A percentile compares a stretch with the other conserved stretches of the same genome.
Evolutionary conservation across 2,113 vertebrate species (phyloP).

Genomic region (Ictidomys tridecemlineatus): DNA sequence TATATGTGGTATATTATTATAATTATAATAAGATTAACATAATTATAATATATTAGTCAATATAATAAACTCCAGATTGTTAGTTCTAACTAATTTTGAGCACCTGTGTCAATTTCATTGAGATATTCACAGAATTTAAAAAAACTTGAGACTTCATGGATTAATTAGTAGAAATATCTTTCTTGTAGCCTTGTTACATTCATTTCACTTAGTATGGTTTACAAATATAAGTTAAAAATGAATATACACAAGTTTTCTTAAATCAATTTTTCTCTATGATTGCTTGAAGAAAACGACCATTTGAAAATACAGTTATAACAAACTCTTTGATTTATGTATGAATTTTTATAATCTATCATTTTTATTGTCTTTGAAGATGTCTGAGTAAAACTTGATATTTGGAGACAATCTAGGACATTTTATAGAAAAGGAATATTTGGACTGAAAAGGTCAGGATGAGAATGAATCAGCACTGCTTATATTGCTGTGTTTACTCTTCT

Average conservation of each 20-base stretch:
- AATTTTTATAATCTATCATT: not conserved
- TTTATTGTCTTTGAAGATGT: not conserved
- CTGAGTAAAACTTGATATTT: not conserved
- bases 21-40: too few relatives aligned
- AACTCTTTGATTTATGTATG: not conserved
- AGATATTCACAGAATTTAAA: too few relatives aligned
- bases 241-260: not conserved
- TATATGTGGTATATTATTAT: not conserved
- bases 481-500: not conserved
- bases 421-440: not conserved
- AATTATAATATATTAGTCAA: too few relatives aligned
- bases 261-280: not conserved
- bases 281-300: not conserved
- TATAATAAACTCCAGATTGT: too few relatives aligned
- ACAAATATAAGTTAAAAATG: conserved; percentile 2
- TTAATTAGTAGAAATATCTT: not conserved
- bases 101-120: too few relatives aligned
- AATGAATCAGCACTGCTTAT: not conserved
- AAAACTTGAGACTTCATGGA: not conserved
- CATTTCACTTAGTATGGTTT: not conserved
- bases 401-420: not conserved
- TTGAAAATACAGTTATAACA: not conserved
- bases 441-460: not conserved
- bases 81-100: too few relatives aligned
- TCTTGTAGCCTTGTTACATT: not conserved